Conservation (phyloP, 2,797 vertebrate genomes). For the Synaphobranchus kaupii region DNA sequence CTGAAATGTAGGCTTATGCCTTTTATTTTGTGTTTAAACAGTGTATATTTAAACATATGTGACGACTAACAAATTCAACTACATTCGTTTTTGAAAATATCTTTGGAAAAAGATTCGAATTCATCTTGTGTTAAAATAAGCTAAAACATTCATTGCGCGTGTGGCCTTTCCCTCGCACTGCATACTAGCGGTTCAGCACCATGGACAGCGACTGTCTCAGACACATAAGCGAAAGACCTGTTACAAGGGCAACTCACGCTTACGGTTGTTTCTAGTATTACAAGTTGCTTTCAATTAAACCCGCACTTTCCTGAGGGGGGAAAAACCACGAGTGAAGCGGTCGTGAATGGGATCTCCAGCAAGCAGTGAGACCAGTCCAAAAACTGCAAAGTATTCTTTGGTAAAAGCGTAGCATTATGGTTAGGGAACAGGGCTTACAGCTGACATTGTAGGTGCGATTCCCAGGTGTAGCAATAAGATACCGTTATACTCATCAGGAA, state of each 20-base stretch:
- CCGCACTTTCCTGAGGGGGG: not conserved
- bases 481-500: too few relatives aligned
- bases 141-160: not conserved
- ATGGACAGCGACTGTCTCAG: not conserved
- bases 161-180: not conserved
- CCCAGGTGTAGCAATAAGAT: too few relatives aligned
- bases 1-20: not conserved
- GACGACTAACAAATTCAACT: not conserved
- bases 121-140: not conserved
- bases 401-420: not conserved
- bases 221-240: not conserved
- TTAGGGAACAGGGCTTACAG: not conserved
- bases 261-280: not conserved
- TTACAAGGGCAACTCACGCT: not conserved
- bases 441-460: too few relatives aligned
- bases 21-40: not conserved
- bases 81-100: not conserved
- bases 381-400: not conserved
- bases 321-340: too few relatives aligned
- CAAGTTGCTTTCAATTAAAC: not conserved
- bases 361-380: not conserved
- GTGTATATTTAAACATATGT: not conserved
- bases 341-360: not conserved
- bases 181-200: not conserved
- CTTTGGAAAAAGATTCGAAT: not conserved